Evolutionary conservation across 2,888 invertebrate genomes (phyloP), one percentile per base, ranked within the genome.

Genomic region (Callyntrura sp.): DNA sequence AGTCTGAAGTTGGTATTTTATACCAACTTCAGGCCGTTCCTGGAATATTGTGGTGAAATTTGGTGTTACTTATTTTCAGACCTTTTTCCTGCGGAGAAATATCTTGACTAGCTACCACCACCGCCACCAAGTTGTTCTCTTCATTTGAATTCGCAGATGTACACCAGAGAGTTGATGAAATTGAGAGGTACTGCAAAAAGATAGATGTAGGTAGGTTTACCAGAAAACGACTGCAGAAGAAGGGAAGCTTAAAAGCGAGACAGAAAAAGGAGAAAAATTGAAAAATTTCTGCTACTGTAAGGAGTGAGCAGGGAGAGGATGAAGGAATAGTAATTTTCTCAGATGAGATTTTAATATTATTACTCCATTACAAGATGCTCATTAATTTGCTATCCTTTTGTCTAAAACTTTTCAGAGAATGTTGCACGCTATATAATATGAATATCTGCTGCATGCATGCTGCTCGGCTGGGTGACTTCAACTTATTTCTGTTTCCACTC

Each of bases 261-360:
- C 8, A 11, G 60, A 14, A 57, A 55, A 51, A 11, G 17, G 20
- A 60, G 62, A 73, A 48, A 68, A 35, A 28, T 20, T 23, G n/a
- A 28, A 17, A 68, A 68, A 68, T 68, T 68, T 43, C 28, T 68
- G n/a, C 68, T 8, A 17, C n/a, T 68, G n/a, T 14, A 48, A 45
- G 12, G 20, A 82, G 28, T 14, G 28, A 79, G 35, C 51, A 81
- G 5, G 43, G n/a, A 84, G 84, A 85, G 73, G 76, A 76, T 35
- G 43, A 60, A 73, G 76, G 60, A 55, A 83, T 11, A 81, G 81
- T 65, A 86, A 79, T 87, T 87, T 87, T 79, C 86, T 87, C 68
- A 55, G 65, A 86, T 79, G 86, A 68, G 68, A 79, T 79, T 87
- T 87, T 79, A 87, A 87, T 87, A 87, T 87, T 87, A 87, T 87